phyloP scores from a whole-genome alignment of 2,888 invertebrate genomes.

The Rhyacophila evoluta region DNA sequence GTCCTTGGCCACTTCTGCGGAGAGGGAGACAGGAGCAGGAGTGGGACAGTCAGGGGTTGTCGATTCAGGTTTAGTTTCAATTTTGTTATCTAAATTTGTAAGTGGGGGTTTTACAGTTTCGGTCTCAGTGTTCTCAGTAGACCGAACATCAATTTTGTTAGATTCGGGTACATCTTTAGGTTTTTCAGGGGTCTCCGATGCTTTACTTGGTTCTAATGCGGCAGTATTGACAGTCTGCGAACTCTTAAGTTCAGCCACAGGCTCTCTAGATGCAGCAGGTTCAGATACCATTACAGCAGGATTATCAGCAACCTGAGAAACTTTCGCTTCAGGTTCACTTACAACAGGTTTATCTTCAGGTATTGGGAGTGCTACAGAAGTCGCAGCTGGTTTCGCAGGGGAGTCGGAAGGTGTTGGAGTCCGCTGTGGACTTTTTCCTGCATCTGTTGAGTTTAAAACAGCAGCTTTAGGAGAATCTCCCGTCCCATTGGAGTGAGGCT shows the following conservation, averaged over 20 bases:
- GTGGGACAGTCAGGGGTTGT: conserved; percentile 55
- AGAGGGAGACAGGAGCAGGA: conserved; percentile 56
- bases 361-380: neutral
- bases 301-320: neutral
- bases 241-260: conserved; percentile 28
- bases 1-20: conserved; percentile 44
- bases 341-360: conserved; percentile 20
- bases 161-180: conserved; percentile 27
- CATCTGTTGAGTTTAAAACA: neutral
- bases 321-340: neutral
- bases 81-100: conserved; percentile 32
- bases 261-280: neutral
- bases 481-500: conserved; percentile 63
- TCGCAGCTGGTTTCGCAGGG: neutral
- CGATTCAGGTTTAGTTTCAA: neutral
- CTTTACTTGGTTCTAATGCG: conserved; percentile 12
- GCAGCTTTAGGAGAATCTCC: conserved; percentile 63
- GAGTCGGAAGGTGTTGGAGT: neutral
- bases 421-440: neutral
- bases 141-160: neutral
- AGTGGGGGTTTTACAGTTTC: conserved; percentile 18
- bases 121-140: conserved; percentile 10
- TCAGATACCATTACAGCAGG: neutral
- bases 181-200: neutral
- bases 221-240: neutral